These are phyloP conservation scores for Acipenser ruthenus DNA, from an alignment of 2,797 vertebrate species.

Conservation along the genomic window DNA sequence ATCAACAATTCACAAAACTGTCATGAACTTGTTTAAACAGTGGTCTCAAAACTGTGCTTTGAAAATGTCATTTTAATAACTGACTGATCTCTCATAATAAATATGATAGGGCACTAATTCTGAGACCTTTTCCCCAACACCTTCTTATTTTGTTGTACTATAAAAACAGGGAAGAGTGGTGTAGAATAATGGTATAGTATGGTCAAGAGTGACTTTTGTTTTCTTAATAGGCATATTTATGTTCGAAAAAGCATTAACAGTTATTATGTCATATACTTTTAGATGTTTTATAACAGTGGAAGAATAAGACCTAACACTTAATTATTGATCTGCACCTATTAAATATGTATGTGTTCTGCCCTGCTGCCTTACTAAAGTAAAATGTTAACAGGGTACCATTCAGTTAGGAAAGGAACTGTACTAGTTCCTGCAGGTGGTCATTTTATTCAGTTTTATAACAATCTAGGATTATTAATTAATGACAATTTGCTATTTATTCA, in stretches of 20 bases:
- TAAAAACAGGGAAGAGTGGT: too few species aligned
- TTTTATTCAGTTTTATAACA: background rate
- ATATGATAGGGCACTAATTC: too few species aligned
- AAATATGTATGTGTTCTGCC: constrained; percentile 28
- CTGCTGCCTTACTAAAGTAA: constrained; percentile 18
- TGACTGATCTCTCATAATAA: too few species aligned
- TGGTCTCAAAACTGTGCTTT: constrained; percentile 1
- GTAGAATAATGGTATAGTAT: too few species aligned
- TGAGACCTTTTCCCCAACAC: too few species aligned
- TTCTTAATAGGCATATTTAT: background rate
- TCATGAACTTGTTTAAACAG: constrained; percentile 9
- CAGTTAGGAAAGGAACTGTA: constrained; percentile 11
- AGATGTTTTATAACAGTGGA: constrained; percentile 22
- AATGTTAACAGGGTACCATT: constrained; percentile 19
- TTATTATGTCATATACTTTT: constrained; percentile 21
- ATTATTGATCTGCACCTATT: constrained; percentile 33
- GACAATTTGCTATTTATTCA: background rate
- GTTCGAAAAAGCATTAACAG: constrained; percentile 1
- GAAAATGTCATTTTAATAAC: too few species aligned
- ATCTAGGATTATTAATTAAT: constrained; percentile 1
- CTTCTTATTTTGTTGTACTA: too few species aligned
- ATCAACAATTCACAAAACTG: constrained; percentile 15
- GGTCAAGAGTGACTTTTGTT: background rate
- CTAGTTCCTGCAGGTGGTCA: background rate
- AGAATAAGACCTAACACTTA: constrained; percentile 25